phyloP scores from a whole-genome alignment of 92 coral and sea anemone genomes.

The Diadumene lineata region DNA sequence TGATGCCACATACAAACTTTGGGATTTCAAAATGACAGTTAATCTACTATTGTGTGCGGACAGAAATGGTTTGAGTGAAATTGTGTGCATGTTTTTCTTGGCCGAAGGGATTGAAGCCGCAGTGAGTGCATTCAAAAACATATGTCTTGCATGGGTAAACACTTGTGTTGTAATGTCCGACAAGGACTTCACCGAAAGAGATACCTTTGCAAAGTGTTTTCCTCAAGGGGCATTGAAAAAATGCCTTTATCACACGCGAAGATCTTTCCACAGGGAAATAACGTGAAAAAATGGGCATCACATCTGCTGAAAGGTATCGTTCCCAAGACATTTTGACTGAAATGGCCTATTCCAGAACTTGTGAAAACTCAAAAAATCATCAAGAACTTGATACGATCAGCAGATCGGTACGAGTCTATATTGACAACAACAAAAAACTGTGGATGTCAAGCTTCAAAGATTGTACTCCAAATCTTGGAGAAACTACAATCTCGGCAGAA shows the following conservation, averaged over 20 bases:
- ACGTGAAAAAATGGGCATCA: too few species aligned
- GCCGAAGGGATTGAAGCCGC: conserved; percentile 40
- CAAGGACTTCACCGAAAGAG: conserved; percentile 7
- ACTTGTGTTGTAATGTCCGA: not conserved
- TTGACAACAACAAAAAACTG: too few species aligned
- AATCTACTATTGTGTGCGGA: conserved; percentile 43
- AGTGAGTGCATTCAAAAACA: not conserved
- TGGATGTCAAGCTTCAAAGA: too few species aligned
- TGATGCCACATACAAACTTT: conserved; percentile 51
- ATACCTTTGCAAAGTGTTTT: conserved; percentile 12
- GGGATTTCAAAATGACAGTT: conserved; percentile 48
- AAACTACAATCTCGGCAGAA: too few species aligned
- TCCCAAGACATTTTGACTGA: too few species aligned
- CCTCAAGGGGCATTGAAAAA: conserved; percentile 28
- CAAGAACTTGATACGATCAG: too few species aligned
- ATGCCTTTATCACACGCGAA: conserved; percentile 53
- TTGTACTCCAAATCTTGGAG: too few species aligned
- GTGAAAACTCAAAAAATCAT: too few species aligned
- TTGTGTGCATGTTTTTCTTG: conserved; percentile 43
- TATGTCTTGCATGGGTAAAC: not conserved
- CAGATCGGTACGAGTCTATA: too few species aligned
- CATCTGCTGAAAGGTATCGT: too few species aligned
- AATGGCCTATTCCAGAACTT: too few species aligned
- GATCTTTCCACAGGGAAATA: conserved; percentile 47
- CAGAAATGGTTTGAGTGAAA: conserved; percentile 50